These are phyloP conservation scores for Formica aserva DNA, from an alignment of 2,888 invertebrate genomes.

Conservation along the genomic window DNA sequence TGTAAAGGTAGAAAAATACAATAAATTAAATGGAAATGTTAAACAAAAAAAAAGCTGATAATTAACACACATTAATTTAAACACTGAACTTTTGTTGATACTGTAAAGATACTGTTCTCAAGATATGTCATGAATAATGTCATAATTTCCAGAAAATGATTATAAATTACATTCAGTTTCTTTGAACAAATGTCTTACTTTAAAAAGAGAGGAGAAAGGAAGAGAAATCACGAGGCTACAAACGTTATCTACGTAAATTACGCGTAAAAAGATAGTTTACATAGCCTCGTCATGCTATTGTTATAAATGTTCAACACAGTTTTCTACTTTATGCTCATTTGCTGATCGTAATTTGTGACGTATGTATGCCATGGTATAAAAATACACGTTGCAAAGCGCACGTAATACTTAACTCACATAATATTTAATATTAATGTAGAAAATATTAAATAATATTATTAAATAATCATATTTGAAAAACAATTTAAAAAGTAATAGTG, in stretches of 20 bases:
- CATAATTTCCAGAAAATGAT: slow-evolving; percentile 1
- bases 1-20: not conserved
- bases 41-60: not conserved
- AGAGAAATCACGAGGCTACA: slow-evolving; percentile 27
- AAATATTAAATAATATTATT: no score
- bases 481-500: no score
- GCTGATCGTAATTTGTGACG: slow-evolving; percentile 1
- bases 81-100: not conserved
- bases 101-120: not conserved
- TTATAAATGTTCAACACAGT: slow-evolving; percentile 27
- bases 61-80: not conserved
- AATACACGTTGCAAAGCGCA: not conserved
- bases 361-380: not conserved
- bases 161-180: not conserved
- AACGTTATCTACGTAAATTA: slow-evolving; percentile 40
- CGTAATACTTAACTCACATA: not conserved
- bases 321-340: slow-evolving; percentile 22
- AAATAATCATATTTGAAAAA: no score
- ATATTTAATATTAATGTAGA: not conserved
- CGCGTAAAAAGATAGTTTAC: slow-evolving; percentile 43
- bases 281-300: not conserved
- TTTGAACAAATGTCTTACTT: slow-evolving; percentile 9
- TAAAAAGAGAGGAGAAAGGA: slow-evolving; percentile 22
- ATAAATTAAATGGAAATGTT: not conserved
- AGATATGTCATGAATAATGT: not conserved